phyloP scores from a whole-genome alignment of 2,888 invertebrate genomes.

The Muschampia plurimacula region DNA sequence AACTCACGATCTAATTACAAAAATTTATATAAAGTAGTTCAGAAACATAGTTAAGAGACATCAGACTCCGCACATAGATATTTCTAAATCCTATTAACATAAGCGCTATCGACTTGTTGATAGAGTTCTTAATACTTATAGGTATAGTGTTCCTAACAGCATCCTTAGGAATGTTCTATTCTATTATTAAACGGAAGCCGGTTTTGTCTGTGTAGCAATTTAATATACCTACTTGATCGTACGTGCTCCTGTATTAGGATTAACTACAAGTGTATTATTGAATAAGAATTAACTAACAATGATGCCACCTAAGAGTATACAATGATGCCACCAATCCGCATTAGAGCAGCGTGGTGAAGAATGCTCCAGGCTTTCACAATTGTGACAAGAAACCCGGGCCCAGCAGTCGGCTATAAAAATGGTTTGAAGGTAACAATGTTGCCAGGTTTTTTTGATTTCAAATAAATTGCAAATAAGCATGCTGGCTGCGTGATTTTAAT shows the following conservation, averaged over 20 bases:
- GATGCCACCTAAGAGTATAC: not conserved
- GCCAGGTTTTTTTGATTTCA: no score
- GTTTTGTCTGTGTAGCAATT: slow-evolving; percentile 28
- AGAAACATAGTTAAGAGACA: not conserved
- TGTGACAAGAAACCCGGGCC: no score
- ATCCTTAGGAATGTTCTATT: slow-evolving; percentile 39
- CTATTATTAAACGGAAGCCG: slow-evolving; percentile 39
- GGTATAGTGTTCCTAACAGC: slow-evolving; percentile 30
- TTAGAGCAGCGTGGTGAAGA: no score
- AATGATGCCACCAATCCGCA: not conserved
- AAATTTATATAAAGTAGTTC: not conserved
- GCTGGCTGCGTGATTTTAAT: no score
- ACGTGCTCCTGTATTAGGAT: slow-evolving; percentile 17
- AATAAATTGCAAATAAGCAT: no score
- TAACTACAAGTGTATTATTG: slow-evolving; percentile 16
- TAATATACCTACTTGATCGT: slow-evolving; percentile 12
- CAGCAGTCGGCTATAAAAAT: no score
- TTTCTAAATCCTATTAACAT: slow-evolving; percentile 29
- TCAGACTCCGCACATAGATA: not conserved
- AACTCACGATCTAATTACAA: no score
- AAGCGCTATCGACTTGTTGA: slow-evolving; percentile 25
- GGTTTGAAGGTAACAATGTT: no score
- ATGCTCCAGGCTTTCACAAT: no score
- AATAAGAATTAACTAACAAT: slow-evolving; percentile 5
- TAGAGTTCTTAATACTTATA: slow-evolving; percentile 33